Conservation (phyloP, 1,140 invertebrate genomes). For the Drosophila kohkoa region DNA sequence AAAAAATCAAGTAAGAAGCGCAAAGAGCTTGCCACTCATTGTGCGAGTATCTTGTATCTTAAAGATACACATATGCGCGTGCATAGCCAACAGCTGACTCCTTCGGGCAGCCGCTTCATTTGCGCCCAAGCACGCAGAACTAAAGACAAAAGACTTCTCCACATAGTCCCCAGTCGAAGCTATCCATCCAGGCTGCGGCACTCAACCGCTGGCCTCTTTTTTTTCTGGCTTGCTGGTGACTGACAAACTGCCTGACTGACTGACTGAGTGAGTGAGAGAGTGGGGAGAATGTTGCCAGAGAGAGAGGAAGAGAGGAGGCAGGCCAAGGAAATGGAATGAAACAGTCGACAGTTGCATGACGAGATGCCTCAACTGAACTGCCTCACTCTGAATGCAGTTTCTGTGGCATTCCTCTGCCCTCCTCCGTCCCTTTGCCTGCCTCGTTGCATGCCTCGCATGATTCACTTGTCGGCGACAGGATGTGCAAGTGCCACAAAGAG, state of each 20-base stretch:
- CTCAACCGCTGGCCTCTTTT: constrained; percentile 75
- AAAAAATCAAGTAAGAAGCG: not conserved
- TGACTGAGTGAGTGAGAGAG: constrained; percentile 16
- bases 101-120: constrained; percentile 70
- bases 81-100: constrained; percentile 70
- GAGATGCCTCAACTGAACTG: constrained; percentile 64
- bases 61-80: constrained; percentile 60
- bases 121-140: constrained; percentile 78
- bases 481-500: constrained; percentile 76
- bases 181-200: constrained; percentile 50
- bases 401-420: constrained; percentile 42
- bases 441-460: constrained; percentile 68
- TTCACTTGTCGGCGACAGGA: constrained; percentile 77
- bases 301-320: not conserved
- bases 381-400: constrained; percentile 64
- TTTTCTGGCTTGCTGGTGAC: constrained; percentile 35
- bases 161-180: constrained; percentile 54
- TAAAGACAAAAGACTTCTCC: constrained; percentile 63
- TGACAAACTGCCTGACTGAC: constrained; percentile 58
- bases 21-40: constrained; percentile 12
- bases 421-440: constrained; percentile 19
- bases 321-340: constrained; percentile 33
- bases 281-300: not conserved
- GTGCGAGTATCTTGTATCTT: constrained; percentile 59
- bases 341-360: constrained; percentile 78